Evolutionary conservation across 2,888 invertebrate species (phyloP).

Genomic region (Masnerella sp.): DNA sequence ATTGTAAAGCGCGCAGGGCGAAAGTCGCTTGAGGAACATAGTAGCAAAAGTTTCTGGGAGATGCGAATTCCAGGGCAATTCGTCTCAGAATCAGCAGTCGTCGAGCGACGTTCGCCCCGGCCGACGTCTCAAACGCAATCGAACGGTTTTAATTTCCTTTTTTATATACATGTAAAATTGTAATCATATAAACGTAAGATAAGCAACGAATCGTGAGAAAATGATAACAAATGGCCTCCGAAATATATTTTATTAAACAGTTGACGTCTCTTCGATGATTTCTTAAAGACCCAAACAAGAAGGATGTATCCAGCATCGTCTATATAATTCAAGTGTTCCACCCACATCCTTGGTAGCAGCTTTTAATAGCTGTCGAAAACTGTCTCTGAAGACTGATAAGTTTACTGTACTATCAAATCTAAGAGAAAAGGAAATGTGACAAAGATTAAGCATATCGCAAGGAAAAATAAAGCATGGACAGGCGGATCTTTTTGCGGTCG

Average conservation of each 20-base stretch:
- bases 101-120: constrained; percentile 17
- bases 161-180: constrained; percentile 48
- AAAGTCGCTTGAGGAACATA: constrained; percentile 10
- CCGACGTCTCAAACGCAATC: constrained; percentile 34
- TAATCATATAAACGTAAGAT: constrained; percentile 48
- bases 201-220: constrained; percentile 54
- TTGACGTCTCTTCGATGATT: constrained; percentile 46
- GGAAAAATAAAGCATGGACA: not conserved
- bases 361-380: constrained; percentile 40
- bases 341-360: too few species aligned
- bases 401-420: constrained; percentile 30
- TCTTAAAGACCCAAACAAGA: constrained; percentile 21
- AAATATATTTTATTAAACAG: constrained; percentile 60
- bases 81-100: not conserved
- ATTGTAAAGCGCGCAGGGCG: constrained; percentile 18
- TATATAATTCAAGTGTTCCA: too few species aligned
- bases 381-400: constrained; percentile 41
- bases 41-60: not conserved
- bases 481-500: constrained; percentile 34
- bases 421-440: constrained; percentile 27
- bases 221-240: constrained; percentile 52
- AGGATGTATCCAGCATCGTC: too few species aligned
- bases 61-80: not conserved
- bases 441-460: constrained; percentile 49
- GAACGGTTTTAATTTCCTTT: constrained; percentile 30